Percentiles rank a stretch among this genome's conserved stretches.
phyloP scores from a whole-genome alignment of 2,797 vertebrate species.

The Melanotaenia boesemani region DNA sequence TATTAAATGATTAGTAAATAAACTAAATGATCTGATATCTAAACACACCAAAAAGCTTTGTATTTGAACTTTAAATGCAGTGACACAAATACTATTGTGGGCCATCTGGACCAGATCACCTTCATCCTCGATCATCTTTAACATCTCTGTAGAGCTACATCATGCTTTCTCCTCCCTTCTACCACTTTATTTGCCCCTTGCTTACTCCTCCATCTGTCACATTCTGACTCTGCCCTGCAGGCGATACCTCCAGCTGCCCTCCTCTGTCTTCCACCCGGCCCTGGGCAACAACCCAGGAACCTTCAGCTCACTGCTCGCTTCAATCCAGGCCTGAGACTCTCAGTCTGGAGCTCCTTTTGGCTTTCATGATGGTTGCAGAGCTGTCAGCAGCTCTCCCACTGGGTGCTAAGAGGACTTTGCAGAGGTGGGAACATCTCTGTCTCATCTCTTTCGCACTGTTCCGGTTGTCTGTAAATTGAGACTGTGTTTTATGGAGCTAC shows the following conservation, averaged over 20 bases:
- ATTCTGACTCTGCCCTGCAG: conserved; percentile 33
- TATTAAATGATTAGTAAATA: no score
- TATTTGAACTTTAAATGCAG: conserved; percentile 17
- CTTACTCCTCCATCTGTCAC: conserved; percentile 61
- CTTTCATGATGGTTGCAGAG: conserved; percentile 29
- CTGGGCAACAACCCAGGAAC: conserved; percentile 29
- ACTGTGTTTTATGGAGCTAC: background rate
- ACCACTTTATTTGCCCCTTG: conserved; percentile 35
- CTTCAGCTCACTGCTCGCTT: conserved; percentile 9
- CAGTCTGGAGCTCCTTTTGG: conserved; percentile 17
- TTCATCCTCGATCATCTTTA: conserved; percentile 37
- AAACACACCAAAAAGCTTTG: background rate
- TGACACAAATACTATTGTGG: background rate
- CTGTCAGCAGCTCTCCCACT: conserved; percentile 71
- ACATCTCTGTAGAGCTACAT: conserved; percentile 26
- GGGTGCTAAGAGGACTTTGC: conserved; percentile 71
- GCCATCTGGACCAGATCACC: conserved; percentile 57
- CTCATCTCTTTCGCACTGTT: conserved; percentile 24
- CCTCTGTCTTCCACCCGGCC: conserved; percentile 41
- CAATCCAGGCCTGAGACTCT: conserved; percentile 5
- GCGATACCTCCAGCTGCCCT: conserved; percentile 39
- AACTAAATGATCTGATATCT: conserved; percentile 15
- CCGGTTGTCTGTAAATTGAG: background rate
- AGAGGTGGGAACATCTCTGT: conserved; percentile 78
- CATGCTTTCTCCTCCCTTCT: conserved; percentile 22